These are phyloP conservation scores for Chaetura pelagica DNA, from an alignment of 2,113 vertebrate genomes.

Conservation along the genomic window DNA sequence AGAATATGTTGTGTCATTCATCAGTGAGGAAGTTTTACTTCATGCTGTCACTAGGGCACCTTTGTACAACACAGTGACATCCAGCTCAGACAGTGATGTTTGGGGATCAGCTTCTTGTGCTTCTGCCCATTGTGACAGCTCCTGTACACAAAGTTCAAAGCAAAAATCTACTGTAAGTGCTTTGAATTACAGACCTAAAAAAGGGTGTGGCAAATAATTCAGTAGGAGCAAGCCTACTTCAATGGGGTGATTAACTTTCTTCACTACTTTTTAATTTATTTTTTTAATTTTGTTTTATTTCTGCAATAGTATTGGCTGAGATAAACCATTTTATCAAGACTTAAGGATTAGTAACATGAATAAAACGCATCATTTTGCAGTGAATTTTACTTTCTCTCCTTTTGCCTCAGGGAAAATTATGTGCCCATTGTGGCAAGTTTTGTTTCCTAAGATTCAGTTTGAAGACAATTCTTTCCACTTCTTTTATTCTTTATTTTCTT, in stretches of 20 bases:
- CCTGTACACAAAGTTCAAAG: not conserved
- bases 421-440: not conserved
- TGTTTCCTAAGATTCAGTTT: not conserved
- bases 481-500: not conserved
- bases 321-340: not conserved
- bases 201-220: not conserved
- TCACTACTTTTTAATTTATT: rapidly evolving
- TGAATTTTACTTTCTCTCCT: not conserved
- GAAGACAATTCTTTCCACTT: not conserved
- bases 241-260: not conserved
- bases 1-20: not conserved
- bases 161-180: not conserved
- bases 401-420: not conserved
- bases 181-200: not conserved
- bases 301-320: not conserved
- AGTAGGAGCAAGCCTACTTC: not conserved
- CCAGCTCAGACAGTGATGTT: not conserved
- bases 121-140: not conserved
- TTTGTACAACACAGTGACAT: not conserved
- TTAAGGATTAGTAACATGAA: not conserved
- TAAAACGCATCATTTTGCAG: not conserved
- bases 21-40: not conserved
- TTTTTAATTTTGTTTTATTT: not conserved
- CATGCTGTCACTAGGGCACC: not conserved
- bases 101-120: not conserved